Conservation (phyloP, 2,797 vertebrate species). For the Danio jaintianensis region DNA sequence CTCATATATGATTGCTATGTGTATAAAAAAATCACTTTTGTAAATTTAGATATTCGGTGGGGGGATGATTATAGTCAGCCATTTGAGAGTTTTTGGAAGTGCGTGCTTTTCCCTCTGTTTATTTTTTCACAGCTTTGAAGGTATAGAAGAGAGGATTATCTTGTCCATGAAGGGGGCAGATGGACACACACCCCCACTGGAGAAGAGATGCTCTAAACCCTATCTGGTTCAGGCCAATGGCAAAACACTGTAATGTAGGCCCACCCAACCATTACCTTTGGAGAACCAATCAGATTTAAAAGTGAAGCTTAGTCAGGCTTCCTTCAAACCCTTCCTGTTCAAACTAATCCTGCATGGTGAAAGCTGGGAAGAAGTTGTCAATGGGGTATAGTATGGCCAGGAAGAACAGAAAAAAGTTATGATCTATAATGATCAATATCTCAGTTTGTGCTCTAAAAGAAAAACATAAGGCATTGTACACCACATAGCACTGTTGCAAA, state of each 20-base stretch:
- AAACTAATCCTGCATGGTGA: slow-evolving; percentile 74
- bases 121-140: slow-evolving; percentile 76
- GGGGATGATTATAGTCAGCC: neutral
- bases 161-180: slow-evolving; percentile 78
- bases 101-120: slow-evolving; percentile 12
- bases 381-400: slow-evolving; percentile 64
- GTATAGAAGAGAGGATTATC: slow-evolving; percentile 82
- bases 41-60: no score
- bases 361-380: slow-evolving; percentile 75
- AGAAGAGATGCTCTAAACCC: slow-evolving; percentile 53
- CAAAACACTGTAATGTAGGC: slow-evolving; percentile 64
- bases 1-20: no score
- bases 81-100: slow-evolving; percentile 1
- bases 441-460: neutral
- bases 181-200: slow-evolving; percentile 70
- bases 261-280: slow-evolving; percentile 71
- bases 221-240: slow-evolving; percentile 69
- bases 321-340: slow-evolving; percentile 70
- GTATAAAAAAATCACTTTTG: no score
- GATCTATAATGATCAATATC: neutral
- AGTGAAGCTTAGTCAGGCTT: slow-evolving; percentile 33
- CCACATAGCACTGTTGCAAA: no score
- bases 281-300: slow-evolving; percentile 70
- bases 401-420: slow-evolving; percentile 67
- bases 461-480: neutral